These are phyloP conservation scores for Augiades crinisus DNA, from an alignment of 2,888 invertebrate genomes.

Conservation along the genomic window DNA sequence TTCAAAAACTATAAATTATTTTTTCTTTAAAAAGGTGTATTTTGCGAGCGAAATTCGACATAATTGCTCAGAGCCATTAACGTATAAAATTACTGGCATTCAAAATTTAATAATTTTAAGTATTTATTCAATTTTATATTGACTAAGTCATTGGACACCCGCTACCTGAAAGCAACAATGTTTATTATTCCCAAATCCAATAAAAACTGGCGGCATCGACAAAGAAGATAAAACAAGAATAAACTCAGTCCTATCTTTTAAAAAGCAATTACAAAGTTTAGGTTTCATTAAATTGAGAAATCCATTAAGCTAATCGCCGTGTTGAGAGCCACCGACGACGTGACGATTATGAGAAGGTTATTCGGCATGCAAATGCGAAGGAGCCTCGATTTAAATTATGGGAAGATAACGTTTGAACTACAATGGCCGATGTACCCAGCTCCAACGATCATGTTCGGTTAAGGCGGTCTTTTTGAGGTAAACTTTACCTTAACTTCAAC, in stretches of 20 bases:
- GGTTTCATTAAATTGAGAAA: slow-evolving; percentile 73
- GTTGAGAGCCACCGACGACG: slow-evolving; percentile 64
- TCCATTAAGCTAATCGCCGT: slow-evolving; percentile 74
- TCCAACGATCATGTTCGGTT: not conserved
- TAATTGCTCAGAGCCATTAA: too few species aligned
- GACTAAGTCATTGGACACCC: too few species aligned
- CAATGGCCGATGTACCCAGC: slow-evolving; percentile 43
- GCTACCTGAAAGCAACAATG: slow-evolving; percentile 10
- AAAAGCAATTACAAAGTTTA: slow-evolving; percentile 68
- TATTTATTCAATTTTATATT: too few species aligned
- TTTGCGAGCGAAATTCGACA: too few species aligned
- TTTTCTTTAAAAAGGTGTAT: too few species aligned
- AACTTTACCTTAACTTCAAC: too few species aligned
- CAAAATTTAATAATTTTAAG: too few species aligned
- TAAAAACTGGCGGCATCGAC: slow-evolving; percentile 23
- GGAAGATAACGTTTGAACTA: slow-evolving; percentile 57
- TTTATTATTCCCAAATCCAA: slow-evolving; percentile 1
- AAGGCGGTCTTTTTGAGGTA: not conserved
- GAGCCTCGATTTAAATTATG: slow-evolving; percentile 72
- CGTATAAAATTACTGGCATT: too few species aligned
- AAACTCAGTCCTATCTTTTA: slow-evolving; percentile 57
- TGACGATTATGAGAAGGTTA: slow-evolving; percentile 75
- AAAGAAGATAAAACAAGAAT: slow-evolving; percentile 38
- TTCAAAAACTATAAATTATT: too few species aligned
- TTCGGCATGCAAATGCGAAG: slow-evolving; percentile 69